Base-by-base conservation (phyloP, 2,888 invertebrate genomes). In the Thumatha senex region DNA sequence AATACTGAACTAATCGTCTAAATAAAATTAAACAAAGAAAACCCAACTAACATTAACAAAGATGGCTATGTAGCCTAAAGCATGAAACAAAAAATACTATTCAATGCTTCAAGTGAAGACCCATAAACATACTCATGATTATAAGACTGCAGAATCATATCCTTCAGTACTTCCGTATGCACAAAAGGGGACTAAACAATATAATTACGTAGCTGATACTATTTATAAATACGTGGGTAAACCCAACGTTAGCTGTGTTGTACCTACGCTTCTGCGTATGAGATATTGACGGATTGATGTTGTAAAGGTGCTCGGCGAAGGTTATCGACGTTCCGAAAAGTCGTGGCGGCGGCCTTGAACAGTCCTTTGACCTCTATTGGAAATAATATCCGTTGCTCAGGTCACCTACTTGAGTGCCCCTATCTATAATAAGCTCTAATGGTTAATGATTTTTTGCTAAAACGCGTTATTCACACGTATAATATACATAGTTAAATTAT, bases 331-430 rank as follows among this genome's bases (percentile, higher is more conserved):
- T 70, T 68, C 80, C 78, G 71, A 80, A 83, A 83, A 80, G 83
- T 82, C 78, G 80, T 74, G 75, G 67, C 68, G 70, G 58, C 69
- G 81, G 81, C 89, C 89, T 89, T 88, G 89, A 74, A 66, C 59
- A 71, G 89, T 88, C 86, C 84, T 84, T 85, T 89, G 89, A 89
- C 84, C 79, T 76, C 69, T 64, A 67, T 68, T 76, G 74, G 79
- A 72, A 76, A 72, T 78, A 71, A 76, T 76, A 76, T 73, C 76
- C 76, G 80, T 66, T 64, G 74, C 61, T 70, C 68, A 62, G 71
- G 70, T 79, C 86, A 88, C 88, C 86, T 88, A 87, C 82, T 70
- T 60, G 76, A 74, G 81, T 76, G 81, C 82, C 82, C 74, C 84
- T 67, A 70, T 69, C 64, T 64, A 53, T 57, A 51, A 57, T 24